Conservation (phyloP, 2,888 invertebrate species). For the Acleris sparsana region DNA sequence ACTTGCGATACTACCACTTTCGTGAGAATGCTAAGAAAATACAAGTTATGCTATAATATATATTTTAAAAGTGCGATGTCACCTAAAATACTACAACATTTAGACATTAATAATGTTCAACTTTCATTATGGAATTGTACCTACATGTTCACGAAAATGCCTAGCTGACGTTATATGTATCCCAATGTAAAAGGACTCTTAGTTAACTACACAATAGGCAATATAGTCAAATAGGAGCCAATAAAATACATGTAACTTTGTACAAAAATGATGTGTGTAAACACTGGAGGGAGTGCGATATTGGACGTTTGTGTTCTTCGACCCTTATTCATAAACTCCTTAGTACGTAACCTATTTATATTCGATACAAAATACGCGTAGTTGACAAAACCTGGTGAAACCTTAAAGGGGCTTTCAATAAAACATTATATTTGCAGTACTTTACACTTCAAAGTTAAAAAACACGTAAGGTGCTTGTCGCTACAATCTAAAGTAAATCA, state of each 20-base stretch:
- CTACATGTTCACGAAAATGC: not conserved
- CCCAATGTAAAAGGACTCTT: constrained; percentile 25
- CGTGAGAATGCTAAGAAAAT: too few species aligned
- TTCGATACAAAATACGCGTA: constrained; percentile 27
- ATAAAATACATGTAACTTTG: constrained; percentile 69
- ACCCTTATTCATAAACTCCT: constrained; percentile 63
- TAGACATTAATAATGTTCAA: too few species aligned
- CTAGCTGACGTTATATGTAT: not conserved
- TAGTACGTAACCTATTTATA: constrained; percentile 43
- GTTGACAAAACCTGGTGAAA: constrained; percentile 24
- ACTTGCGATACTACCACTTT: too few species aligned
- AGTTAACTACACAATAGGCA: constrained; percentile 31
- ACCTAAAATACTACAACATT: too few species aligned
- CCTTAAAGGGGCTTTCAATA: not conserved
- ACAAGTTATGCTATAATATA: too few species aligned
- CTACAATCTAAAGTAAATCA: too few species aligned
- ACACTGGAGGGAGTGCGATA: constrained; percentile 83
- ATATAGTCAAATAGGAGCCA: constrained; percentile 63
- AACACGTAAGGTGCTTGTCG: too few species aligned
- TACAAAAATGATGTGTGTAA: constrained; percentile 79
- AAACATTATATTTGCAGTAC: too few species aligned
- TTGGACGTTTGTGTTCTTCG: constrained; percentile 77
- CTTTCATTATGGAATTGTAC: too few species aligned
- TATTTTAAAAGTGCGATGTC: too few species aligned
- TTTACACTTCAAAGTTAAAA: too few species aligned